These are phyloP conservation scores for Rutilus rutilus DNA, from an alignment of 2,113 vertebrate genomes.

Conservation along the genomic window DNA sequence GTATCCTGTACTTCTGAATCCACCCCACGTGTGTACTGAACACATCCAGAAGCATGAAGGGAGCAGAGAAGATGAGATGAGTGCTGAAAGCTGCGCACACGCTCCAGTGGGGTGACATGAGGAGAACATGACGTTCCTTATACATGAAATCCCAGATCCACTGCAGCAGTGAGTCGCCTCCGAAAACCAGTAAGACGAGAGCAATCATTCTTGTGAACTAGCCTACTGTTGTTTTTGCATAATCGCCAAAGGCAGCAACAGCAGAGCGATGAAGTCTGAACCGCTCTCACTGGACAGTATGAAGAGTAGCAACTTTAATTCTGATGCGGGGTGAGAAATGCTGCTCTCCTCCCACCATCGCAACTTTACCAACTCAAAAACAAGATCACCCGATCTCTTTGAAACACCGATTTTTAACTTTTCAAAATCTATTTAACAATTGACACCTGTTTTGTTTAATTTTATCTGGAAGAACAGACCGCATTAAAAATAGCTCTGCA, in stretches of 20 bases:
- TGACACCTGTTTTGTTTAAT: too few relatives aligned
- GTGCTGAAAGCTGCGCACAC: constrained; percentile 63
- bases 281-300: neutral
- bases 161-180: constrained; percentile 62
- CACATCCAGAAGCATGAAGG: constrained; percentile 70
- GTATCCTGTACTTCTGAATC: constrained; percentile 66
- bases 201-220: neutral
- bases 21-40: constrained; percentile 53
- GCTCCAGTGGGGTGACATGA: constrained; percentile 62
- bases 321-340: neutral
- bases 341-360: neutral
- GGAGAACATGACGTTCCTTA: constrained; percentile 32
- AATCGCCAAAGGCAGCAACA: neutral
- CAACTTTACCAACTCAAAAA: neutral
- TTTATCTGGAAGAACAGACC: too few relatives aligned
- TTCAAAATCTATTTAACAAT: too few relatives aligned
- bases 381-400: neutral
- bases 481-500: too few relatives aligned
- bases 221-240: neutral
- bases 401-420: neutral
- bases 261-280: neutral
- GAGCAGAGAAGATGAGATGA: constrained; percentile 69
- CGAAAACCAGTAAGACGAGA: neutral
- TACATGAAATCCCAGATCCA: constrained; percentile 66
- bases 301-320: neutral